Base-by-base conservation (phyloP, 2,113 vertebrate species). In the Sialia sialis region DNA sequence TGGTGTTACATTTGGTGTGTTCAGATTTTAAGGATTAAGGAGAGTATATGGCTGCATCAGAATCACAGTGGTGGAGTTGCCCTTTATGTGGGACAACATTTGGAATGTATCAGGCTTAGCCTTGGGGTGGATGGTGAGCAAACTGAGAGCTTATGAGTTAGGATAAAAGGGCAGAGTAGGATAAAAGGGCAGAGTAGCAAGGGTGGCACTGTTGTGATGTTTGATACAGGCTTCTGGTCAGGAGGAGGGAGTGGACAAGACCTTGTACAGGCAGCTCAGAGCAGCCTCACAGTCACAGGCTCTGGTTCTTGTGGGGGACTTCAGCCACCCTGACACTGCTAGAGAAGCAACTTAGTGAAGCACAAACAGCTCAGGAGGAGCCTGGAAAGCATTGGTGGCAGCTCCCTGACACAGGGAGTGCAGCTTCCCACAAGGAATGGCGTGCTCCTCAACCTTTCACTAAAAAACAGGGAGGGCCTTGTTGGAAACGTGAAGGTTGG, bases 371-470 rank as follows among this genome's bases (percentile, higher is more conserved):
- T 6, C 6, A 2, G 34, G 56, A 70, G 36, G 29, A 21, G 18
- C 34, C 34, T 55, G 49, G 43, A 73, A n/a, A 51, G 8, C 15
- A 14, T 0, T 17, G 44, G 8, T 25, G 52, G 54, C 26, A 30
- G 0, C 49, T 26, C 25, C 48, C 49, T 51, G 49, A 7, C 32
- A 38, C 0, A 0, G 43, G 13, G 0, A 20, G 20, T 6, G 36
- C 51, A 29, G 13, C 6, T 6, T 59, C 38, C 43, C 38, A 66
- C 13, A 11, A 51, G 51, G 38, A 73, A 38, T 44, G 18, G 12
- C 16, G 32, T 9, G 38, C 8, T 58, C 32, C 17, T 73, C 1
- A 0, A n/a, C 22, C 13, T 36, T 8, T 9, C 21, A 30, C 9
- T 44, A 23, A 55, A 34, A 30, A 3, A 44, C 32, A 19, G 19